These are phyloP conservation scores for Myopa tessellatipennis DNA, from an alignment of 2,888 invertebrate species.

Conservation along the genomic window DNA sequence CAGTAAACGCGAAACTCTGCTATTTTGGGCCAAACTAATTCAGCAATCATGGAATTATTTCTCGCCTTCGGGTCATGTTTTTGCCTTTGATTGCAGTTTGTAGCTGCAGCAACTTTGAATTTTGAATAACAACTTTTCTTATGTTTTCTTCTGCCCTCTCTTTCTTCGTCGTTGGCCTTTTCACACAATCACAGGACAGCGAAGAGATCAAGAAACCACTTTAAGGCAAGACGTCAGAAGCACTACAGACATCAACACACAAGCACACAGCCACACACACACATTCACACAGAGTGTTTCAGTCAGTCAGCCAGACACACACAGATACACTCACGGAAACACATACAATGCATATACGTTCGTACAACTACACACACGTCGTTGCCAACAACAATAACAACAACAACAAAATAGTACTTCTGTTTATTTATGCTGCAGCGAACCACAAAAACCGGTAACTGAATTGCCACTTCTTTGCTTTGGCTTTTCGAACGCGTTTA, in stretches of 20 bases:
- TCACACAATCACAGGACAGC: constrained; percentile 16
- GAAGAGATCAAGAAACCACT: constrained; percentile 22
- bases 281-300: background rate
- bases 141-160: background rate
- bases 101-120: background rate
- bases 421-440: constrained; percentile 26
- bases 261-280: constrained; percentile 17
- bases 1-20: too few relatives aligned
- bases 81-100: constrained; percentile 10
- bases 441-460: constrained; percentile 33
- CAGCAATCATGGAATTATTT: constrained; percentile 8
- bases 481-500: constrained; percentile 15
- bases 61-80: constrained; percentile 29
- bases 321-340: background rate
- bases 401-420: background rate
- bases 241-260: constrained; percentile 8
- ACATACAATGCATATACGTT: background rate
- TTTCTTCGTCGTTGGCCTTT: background rate
- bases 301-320: background rate
- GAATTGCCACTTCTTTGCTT: constrained; percentile 30
- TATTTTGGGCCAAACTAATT: background rate
- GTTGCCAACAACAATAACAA: background rate
- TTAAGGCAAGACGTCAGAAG: constrained; percentile 16
- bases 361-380: constrained; percentile 12
- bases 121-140: constrained; percentile 11